These are phyloP conservation scores for Knipowitschia caucasica DNA, from an alignment of 2,797 vertebrate species.

Conservation along the genomic window DNA sequence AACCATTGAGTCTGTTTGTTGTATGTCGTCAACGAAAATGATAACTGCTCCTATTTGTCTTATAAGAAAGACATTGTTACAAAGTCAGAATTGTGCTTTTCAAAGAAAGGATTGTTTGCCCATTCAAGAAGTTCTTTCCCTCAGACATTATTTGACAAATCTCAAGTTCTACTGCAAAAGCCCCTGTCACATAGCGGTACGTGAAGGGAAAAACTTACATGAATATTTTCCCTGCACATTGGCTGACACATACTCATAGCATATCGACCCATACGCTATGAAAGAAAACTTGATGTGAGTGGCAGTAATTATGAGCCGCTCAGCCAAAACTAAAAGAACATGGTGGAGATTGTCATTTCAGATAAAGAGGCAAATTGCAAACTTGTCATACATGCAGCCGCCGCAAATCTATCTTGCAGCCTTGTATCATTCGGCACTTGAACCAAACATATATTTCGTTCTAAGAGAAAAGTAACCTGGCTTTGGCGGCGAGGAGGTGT, in stretches of 20 bases:
- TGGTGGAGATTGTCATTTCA: slow-evolving; percentile 46
- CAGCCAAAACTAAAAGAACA: slow-evolving; percentile 41
- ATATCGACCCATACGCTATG: slow-evolving; percentile 10
- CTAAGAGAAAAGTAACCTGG: slow-evolving; percentile 54
- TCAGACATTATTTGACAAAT: slow-evolving; percentile 52
- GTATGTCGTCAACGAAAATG: slow-evolving; percentile 70
- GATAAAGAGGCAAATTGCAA: slow-evolving; percentile 60
- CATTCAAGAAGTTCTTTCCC: slow-evolving; percentile 63
- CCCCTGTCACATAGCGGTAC: slow-evolving; percentile 47
- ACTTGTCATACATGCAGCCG: slow-evolving; percentile 33
- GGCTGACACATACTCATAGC: slow-evolving; percentile 18
- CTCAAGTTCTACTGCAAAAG: slow-evolving; percentile 41
- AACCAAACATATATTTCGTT: slow-evolving; percentile 68
- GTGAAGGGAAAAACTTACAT: slow-evolving; percentile 46
- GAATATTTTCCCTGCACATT: slow-evolving; percentile 9
- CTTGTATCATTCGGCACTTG: slow-evolving; percentile 63
- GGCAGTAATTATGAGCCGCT: slow-evolving; percentile 57
- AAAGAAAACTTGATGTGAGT: slow-evolving; percentile 43
- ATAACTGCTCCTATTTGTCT: slow-evolving; percentile 72
- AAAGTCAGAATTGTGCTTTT: slow-evolving; percentile 64
- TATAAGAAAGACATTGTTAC: slow-evolving; percentile 62
- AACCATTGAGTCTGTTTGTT: slow-evolving; percentile 65
- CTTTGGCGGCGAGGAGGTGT: slow-evolving; percentile 63
- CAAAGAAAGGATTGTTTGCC: slow-evolving; percentile 59
- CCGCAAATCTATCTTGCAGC: slow-evolving; percentile 43